Conservation (phyloP, 2,888 invertebrate genomes). For the Metalampra italica region DNA sequence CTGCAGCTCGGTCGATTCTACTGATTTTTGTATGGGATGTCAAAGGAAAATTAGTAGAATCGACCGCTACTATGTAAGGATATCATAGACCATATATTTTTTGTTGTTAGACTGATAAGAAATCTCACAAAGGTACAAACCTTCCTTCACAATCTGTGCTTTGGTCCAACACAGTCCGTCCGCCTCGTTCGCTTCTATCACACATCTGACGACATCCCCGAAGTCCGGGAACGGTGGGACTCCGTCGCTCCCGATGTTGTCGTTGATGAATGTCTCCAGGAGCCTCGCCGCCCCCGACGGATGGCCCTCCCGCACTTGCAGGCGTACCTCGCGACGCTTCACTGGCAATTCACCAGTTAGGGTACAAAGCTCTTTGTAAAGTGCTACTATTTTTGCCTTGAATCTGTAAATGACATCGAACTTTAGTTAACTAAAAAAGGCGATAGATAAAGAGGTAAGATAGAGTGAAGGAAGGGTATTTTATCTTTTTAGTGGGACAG, state of each 20-base stretch:
- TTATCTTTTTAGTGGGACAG: too few relatives aligned
- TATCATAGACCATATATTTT: too few relatives aligned
- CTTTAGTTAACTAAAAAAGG: too few relatives aligned
- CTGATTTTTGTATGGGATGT: too few relatives aligned
- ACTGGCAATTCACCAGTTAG: constrained; percentile 30
- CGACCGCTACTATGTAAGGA: too few relatives aligned
- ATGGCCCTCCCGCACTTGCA: constrained; percentile 37
- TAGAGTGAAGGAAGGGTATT: too few relatives aligned
- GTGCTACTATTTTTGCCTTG: constrained; percentile 34
- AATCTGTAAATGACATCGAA: constrained; percentile 30
- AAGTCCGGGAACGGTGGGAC: constrained; percentile 67
- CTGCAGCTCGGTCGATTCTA: too few relatives aligned
- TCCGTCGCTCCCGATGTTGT: constrained; percentile 38
- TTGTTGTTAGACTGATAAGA: too few relatives aligned
- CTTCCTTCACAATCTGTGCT: constrained; percentile 39
- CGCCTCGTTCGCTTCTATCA: constrained; percentile 30
- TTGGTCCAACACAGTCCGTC: constrained; percentile 39
- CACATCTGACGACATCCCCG: constrained; percentile 58
- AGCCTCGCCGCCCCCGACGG: constrained; percentile 45
- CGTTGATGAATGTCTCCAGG: constrained; percentile 47
- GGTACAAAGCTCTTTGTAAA: constrained; percentile 44
- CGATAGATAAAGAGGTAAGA: too few relatives aligned
- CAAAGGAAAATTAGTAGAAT: too few relatives aligned
- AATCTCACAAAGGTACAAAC: constrained; percentile 23
- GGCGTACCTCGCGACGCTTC: constrained; percentile 35